Evolutionary conservation across 2,797 vertebrate species (phyloP).

Genomic region (Acrossocheilus wenchowensis): DNA sequence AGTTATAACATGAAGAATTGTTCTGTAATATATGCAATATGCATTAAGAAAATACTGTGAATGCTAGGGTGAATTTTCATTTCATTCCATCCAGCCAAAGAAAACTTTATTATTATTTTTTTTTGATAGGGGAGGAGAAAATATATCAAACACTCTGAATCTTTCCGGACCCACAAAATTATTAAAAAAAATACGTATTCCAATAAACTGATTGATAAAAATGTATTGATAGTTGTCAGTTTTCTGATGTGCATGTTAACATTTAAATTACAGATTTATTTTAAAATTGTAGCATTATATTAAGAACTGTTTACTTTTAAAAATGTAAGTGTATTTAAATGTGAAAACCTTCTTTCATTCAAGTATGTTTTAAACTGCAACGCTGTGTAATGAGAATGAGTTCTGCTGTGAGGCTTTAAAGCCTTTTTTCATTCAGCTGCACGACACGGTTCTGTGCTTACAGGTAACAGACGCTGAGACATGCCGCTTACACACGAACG

Average conservation of each 20-base stretch:
- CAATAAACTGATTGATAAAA: too few species aligned
- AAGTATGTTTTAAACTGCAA: not conserved
- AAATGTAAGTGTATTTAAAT: not conserved
- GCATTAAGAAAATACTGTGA: too few species aligned
- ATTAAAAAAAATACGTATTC: not conserved
- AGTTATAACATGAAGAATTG: too few species aligned
- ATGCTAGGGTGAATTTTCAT: not conserved
- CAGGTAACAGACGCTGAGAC: not conserved
- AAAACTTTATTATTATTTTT: too few species aligned
- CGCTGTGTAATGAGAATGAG: conserved; percentile 8
- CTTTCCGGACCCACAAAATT: not conserved
- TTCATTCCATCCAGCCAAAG: not conserved
- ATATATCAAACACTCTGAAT: not conserved
- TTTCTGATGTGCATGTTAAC: not conserved
- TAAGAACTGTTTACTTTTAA: not conserved
- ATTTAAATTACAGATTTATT: not conserved
- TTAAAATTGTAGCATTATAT: not conserved
- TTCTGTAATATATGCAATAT: too few species aligned
- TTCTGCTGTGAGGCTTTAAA: conserved; percentile 4
- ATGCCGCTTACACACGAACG: not conserved
- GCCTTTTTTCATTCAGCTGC: conserved; percentile 7
- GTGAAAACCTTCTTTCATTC: not conserved
- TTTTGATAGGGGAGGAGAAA: not conserved
- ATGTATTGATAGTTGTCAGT: not conserved
- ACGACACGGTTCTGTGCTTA: not conserved